Conservation (phyloP, 2,113 vertebrate species). For the Corydoras maculifer region DNA sequence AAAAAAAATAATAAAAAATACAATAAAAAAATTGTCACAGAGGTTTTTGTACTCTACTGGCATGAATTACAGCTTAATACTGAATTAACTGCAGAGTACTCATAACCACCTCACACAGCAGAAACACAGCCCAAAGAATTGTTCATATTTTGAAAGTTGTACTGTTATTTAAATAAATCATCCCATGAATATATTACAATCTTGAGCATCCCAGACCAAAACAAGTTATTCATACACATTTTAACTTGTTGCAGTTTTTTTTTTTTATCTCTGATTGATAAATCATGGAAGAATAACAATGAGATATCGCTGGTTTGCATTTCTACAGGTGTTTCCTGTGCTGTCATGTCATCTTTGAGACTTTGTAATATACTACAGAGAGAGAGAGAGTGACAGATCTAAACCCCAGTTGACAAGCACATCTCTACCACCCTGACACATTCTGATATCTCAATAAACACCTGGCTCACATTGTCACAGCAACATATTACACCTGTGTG, state of each 20-base stretch:
- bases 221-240: not conserved
- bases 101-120: too few species aligned
- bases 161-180: too few species aligned
- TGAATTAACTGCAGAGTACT: too few species aligned
- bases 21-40: too few species aligned
- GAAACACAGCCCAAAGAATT: too few species aligned
- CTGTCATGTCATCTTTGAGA: conserved; percentile 47
- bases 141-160: too few species aligned
- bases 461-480: conserved; percentile 59
- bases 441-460: conserved; percentile 75
- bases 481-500: conserved; percentile 70
- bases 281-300: not conserved
- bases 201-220: not conserved
- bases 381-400: conserved; percentile 54
- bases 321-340: conserved; percentile 31
- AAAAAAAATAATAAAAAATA: too few species aligned
- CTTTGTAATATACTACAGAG: conserved; percentile 51
- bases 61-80: too few species aligned
- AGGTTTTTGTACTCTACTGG: too few species aligned
- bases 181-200: too few species aligned
- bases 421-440: conserved; percentile 60
- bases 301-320: conserved; percentile 4
- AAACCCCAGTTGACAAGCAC: conserved; percentile 63
- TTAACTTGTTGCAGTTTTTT: not conserved
- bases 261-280: not conserved